Conservation (phyloP, 2,113 vertebrate genomes). For the Carollia perspicillata region DNA sequence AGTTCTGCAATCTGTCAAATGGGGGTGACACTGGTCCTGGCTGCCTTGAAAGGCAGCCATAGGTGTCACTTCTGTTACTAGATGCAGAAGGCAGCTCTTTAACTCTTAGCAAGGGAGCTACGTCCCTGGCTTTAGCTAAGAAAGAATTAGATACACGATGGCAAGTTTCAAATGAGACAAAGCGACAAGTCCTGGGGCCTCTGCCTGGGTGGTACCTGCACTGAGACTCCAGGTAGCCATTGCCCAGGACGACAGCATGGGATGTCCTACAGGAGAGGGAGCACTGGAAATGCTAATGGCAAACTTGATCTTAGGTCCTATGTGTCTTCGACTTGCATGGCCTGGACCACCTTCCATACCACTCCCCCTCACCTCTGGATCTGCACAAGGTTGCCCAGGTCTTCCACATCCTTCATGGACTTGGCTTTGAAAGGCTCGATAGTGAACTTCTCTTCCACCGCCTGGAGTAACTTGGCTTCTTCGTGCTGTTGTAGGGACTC, state of each 20-base stretch:
- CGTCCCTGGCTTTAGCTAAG: neutral
- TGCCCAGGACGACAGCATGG: too few relatives aligned
- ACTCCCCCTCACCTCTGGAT: slow-evolving; percentile 81
- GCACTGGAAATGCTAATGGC: neutral
- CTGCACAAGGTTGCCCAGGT: slow-evolving; percentile 86
- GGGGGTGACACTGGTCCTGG: neutral
- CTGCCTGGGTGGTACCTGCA: neutral
- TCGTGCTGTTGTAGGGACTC: slow-evolving; percentile 82
- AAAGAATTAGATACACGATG: neutral
- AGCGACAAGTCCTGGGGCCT: neutral
- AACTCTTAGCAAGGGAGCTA: neutral
- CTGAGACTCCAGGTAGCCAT: neutral
- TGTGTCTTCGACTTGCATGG: neutral
- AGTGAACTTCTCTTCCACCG: slow-evolving; percentile 86
- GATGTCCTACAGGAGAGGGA: neutral
- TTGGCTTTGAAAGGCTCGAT: slow-evolving; percentile 90
- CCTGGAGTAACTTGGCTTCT: slow-evolving; percentile 79
- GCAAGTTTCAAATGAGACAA: neutral
- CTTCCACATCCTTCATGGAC: slow-evolving; percentile 86
- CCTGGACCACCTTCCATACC: too few relatives aligned
- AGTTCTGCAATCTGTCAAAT: neutral
- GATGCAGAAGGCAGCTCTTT: neutral
- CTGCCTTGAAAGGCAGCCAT: neutral
- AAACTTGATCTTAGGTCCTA: neutral
- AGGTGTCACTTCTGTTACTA: neutral